phyloP scores from a whole-genome alignment of 2,888 invertebrate genomes.

The Anticlea derivata region DNA sequence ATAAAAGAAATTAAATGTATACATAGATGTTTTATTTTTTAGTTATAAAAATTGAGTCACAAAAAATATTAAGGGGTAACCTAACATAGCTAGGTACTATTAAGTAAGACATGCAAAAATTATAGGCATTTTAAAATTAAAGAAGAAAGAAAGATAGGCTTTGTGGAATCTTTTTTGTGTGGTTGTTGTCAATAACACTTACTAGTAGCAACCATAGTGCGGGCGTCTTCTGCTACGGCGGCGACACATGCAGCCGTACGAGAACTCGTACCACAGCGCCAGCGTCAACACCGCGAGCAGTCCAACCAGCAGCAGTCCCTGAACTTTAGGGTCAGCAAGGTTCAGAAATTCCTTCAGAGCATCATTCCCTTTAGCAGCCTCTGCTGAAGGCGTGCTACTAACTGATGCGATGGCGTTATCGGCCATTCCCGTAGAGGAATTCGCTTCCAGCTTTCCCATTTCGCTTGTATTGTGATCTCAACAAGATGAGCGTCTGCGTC shows the following conservation, averaged over 20 bases:
- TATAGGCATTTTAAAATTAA: too few relatives aligned
- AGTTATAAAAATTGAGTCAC: neutral
- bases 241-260: conserved; percentile 48
- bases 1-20: neutral
- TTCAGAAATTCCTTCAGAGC: conserved; percentile 2
- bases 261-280: conserved; percentile 56
- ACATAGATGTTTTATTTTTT: neutral
- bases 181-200: neutral
- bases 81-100: too few relatives aligned
- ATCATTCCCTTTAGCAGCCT: neutral
- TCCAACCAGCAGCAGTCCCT: conserved; percentile 48
- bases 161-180: neutral
- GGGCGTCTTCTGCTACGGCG: conserved; percentile 43
- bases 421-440: neutral
- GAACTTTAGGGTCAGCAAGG: conserved; percentile 50
- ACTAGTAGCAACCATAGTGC: conserved; percentile 38
- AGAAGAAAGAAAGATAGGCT: too few relatives aligned
- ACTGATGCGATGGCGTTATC: neutral
- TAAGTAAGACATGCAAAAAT: too few relatives aligned
- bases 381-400: neutral
- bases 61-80: too few relatives aligned
- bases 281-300: conserved; percentile 50
- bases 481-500: conserved; percentile 12
- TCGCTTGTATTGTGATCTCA: neutral
- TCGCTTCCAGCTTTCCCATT: neutral